Conservation (phyloP, 2,113 vertebrate genomes). For the Protobothrops flavoviridis region DNA sequence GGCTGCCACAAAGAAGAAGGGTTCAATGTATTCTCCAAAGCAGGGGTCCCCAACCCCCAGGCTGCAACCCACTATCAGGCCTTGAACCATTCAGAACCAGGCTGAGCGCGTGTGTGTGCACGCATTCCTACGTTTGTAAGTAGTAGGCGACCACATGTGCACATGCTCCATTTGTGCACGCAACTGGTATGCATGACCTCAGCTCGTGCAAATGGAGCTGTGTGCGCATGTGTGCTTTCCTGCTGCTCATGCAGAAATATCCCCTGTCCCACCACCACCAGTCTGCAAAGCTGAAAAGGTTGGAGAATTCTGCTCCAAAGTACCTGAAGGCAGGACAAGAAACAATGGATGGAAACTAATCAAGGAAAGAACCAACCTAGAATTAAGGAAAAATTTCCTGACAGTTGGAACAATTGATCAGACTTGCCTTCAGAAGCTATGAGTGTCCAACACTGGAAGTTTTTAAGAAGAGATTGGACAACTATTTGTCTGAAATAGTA, state of each 20-base stretch:
- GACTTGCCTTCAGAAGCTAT: no score
- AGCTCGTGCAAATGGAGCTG: neutral
- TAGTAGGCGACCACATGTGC: neutral
- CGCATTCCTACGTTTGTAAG: neutral
- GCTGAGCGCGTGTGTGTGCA: neutral
- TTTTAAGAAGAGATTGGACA: no score
- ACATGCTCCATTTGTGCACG: neutral
- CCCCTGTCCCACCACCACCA: neutral
- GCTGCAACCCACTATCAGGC: neutral
- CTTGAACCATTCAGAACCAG: neutral
- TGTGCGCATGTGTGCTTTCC: no score
- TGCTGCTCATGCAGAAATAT: neutral
- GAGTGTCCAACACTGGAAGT: no score
- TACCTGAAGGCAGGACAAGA: no score
- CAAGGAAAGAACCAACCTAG: no score
- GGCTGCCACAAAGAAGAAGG: neutral
- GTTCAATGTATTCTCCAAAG: neutral
- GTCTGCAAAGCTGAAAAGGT: neutral
- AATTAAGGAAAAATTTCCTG: no score
- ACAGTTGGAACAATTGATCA: no score
- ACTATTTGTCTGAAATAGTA: no score
- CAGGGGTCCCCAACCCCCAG: neutral
- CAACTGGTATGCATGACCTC: no score
- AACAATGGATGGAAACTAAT: no score
- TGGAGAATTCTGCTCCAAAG: neutral